Base-by-base conservation (phyloP, 2,113 vertebrate species). In the Cynoglossus semilaevis region DNA sequence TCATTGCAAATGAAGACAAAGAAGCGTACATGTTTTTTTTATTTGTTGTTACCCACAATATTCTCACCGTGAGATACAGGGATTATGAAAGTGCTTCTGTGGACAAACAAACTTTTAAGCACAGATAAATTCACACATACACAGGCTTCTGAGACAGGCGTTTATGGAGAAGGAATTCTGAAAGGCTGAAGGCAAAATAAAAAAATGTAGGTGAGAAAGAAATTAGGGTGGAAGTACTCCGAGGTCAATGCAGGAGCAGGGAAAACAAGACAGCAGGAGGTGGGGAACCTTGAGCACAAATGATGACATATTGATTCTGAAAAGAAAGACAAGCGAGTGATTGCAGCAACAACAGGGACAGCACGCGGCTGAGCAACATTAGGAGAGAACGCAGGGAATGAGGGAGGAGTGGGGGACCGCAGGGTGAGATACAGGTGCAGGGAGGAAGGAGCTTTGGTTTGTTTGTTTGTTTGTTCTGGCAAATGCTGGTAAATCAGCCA, bases 401-500 rank as follows among this genome's bases (percentile, higher is more conserved):
- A 65, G 48, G 35, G 74, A 78, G 49, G 44, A 74, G 67, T 62
- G 57, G 57, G 58, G 37, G 75, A 54, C 57, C 61, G 47, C 17
- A 34, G 51, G 68, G 62, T 51, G 58, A 47, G 48, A 63, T 72
- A 40, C 57, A 63, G 58, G 76, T 70, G 66, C 53, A 67, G 53
- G 49, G 66, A 51, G 67, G 54, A 51, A 11, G 9, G 8, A 8
- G 3, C 9, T 38, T 38, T 38, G 37, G 9, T 38, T 4, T 38
- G 37, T 38, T 38, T 2, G n/a, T 36, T 5, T 74, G 1, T 60
- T 69, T 79, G 75, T 75, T 79, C 64, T 70, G 79, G 55, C 35
- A 63, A 84, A 84, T 15, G 9, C 37, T 40, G 63, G 64, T 29
- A 72, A 57, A 64, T 12, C 50, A 45, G 73, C 79, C 77, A 76